A percentile compares a stretch with the other conserved stretches of the same genome.
Conservation (phyloP, 2,113 vertebrate genomes). For the Sinosuthora webbiana region DNA sequence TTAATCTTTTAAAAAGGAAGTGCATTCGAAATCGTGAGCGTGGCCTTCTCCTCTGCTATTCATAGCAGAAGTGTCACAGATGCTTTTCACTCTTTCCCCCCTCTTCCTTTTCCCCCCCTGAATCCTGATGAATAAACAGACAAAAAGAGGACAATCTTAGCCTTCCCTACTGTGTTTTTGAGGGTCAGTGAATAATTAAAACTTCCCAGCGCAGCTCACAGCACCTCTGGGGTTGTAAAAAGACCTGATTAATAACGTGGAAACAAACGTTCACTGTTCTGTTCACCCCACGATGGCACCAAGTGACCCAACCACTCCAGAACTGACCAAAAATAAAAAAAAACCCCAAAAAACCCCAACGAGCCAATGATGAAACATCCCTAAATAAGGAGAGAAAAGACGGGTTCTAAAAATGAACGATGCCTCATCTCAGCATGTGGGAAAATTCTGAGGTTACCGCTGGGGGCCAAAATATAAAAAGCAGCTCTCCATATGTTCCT, state of each 20-base stretch:
- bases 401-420: background rate
- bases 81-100: background rate
- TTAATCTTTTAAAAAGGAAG: background rate
- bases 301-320: background rate
- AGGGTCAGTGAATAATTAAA: background rate
- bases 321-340: background rate
- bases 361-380: background rate
- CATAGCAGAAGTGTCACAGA: background rate
- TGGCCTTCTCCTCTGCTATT: background rate
- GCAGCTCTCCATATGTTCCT: background rate
- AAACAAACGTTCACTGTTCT: background rate
- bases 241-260: background rate
- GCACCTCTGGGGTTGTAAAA: background rate
- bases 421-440: background rate
- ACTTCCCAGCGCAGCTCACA: background rate
- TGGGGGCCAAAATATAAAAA: conserved; percentile 15
- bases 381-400: background rate
- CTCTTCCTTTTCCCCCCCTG: background rate
- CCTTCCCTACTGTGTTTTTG: background rate
- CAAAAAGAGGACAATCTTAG: background rate
- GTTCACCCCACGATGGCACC: fast-evolving
- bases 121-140: background rate
- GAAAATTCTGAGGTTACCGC: conserved; percentile 19
- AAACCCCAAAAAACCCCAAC: background rate
- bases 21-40: background rate